Evolutionary conservation across 2,113 vertebrate genomes (phyloP).

Genomic region (Coptodon rendalli): DNA sequence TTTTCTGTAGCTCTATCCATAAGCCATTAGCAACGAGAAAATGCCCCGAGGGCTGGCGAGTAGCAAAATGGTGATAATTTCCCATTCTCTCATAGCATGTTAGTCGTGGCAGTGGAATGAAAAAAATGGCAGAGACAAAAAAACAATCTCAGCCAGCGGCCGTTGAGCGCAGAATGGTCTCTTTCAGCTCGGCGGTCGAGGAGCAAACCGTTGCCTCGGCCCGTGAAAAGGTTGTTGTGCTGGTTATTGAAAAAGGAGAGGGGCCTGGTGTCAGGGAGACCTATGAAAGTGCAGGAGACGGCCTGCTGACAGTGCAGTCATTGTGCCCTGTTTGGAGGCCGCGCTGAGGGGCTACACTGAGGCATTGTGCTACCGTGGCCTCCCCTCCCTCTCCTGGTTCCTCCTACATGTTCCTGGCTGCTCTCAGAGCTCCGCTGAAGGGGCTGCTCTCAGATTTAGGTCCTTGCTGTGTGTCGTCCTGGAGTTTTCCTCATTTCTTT

Average conservation of each 20-base stretch:
- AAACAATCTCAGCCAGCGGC: not conserved
- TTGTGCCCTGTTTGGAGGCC: constrained; percentile 53
- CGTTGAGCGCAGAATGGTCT: constrained; percentile 26
- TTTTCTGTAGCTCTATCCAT: not conserved
- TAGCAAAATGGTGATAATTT: not conserved
- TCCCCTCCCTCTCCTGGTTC: not conserved
- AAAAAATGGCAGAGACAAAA: not conserved
- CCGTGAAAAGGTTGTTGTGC: constrained; percentile 57
- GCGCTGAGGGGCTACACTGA: constrained; percentile 46
- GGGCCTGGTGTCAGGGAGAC: constrained; percentile 37
- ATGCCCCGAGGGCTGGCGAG: not conserved
- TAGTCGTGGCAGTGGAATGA: not conserved
- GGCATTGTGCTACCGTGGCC: constrained; percentile 34
- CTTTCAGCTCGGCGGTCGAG: constrained; percentile 21
- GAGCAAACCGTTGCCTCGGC: constrained; percentile 19
- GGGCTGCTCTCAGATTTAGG: not conserved
- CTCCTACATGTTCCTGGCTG: constrained; percentile 1
- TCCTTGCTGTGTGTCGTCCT: not conserved
- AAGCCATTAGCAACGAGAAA: not conserved
- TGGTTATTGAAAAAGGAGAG: constrained; percentile 22
- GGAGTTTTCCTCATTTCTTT: not conserved
- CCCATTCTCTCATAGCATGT: not conserved
- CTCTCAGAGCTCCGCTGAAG: not conserved
- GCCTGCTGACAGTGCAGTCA: constrained; percentile 52
- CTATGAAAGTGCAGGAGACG: constrained; percentile 21